Percentiles rank a stretch among this genome's conserved stretches.
Evolutionary conservation across 2,888 invertebrate genomes (phyloP).

Genomic region (Myopa tessellatipennis): DNA sequence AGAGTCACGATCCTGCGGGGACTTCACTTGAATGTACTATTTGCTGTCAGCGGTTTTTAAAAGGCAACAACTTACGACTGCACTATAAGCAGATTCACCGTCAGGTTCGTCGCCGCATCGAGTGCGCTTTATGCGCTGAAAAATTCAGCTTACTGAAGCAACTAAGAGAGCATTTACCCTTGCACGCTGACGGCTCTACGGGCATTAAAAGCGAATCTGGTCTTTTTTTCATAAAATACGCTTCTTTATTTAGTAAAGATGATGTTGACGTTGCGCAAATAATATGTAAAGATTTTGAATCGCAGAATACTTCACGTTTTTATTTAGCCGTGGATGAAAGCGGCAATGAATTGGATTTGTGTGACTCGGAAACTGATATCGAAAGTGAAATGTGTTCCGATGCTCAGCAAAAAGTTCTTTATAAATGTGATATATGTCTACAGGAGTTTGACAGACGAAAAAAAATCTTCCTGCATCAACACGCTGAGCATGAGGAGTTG

Average conservation of each 20-base stretch:
- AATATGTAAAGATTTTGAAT: slow-evolving; percentile 53
- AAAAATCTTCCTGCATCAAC: slow-evolving; percentile 58
- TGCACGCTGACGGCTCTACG: slow-evolving; percentile 54
- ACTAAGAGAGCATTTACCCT: slow-evolving; percentile 54
- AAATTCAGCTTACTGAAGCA: slow-evolving; percentile 49
- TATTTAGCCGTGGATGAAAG: slow-evolving; percentile 60
- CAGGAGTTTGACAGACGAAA: slow-evolving; percentile 49
- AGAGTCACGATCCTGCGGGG: slow-evolving; percentile 61
- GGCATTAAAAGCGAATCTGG: slow-evolving; percentile 53
- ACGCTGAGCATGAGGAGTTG: slow-evolving; percentile 60
- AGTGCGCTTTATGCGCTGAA: slow-evolving; percentile 56
- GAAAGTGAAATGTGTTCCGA: slow-evolving; percentile 41
- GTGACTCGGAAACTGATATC: slow-evolving; percentile 62
- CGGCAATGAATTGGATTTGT: slow-evolving; percentile 62
- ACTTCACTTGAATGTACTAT: slow-evolving; percentile 45
- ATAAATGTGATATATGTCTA: slow-evolving; percentile 59
- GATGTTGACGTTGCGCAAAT: slow-evolving; percentile 46
- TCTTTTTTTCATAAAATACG: not conserved
- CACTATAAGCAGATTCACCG: slow-evolving; percentile 45
- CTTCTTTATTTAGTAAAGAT: slow-evolving; percentile 2
- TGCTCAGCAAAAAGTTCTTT: slow-evolving; percentile 28
- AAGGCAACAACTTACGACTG: slow-evolving; percentile 44
- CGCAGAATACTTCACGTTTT: slow-evolving; percentile 54
- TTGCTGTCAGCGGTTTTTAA: slow-evolving; percentile 47
- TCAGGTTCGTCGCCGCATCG: slow-evolving; percentile 41